A percentile compares a stretch with the other conserved stretches of the same genome.
phyloP scores from a whole-genome alignment of 2,888 invertebrate species.

The Mythimna vitellina region DNA sequence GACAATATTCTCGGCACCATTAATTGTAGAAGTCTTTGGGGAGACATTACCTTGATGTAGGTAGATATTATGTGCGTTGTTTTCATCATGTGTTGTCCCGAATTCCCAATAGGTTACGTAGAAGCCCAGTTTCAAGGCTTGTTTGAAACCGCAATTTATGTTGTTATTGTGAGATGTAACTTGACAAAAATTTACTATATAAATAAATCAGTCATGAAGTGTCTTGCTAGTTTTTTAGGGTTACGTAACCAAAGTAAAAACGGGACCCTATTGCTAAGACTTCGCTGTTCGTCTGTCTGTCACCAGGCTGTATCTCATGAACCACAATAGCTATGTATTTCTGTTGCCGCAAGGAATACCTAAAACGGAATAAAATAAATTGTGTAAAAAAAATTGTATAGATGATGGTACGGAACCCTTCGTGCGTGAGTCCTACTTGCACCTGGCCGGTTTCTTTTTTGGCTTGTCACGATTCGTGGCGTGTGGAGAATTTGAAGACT shows the following conservation, averaged over 20 bases:
- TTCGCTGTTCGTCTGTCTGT: no score
- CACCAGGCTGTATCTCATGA: no score
- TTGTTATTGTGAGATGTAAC: neutral
- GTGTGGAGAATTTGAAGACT: no score
- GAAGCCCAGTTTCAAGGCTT: neutral
- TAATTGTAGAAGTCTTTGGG: conserved; percentile 21
- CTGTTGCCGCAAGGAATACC: no score
- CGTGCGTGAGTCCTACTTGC: no score
- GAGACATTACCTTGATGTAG: conserved; percentile 8
- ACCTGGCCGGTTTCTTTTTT: neutral
- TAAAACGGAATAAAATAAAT: no score
- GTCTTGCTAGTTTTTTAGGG: neutral
- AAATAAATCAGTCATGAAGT: neutral
- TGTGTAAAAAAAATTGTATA: no score
- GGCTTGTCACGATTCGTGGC: neutral
- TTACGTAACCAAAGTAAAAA: no score
- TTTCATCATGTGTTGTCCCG: conserved; percentile 11
- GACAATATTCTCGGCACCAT: conserved; percentile 25
- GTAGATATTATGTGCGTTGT: neutral
- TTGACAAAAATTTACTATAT: neutral
- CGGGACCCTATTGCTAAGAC: no score
- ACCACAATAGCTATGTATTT: no score
- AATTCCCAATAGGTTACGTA: conserved; percentile 5
- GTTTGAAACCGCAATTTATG: neutral
- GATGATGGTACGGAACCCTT: no score